These are phyloP conservation scores for Ctenochaetus hawaiiensis DNA, from an alignment of 2,797 vertebrate species.

Conservation along the genomic window DNA sequence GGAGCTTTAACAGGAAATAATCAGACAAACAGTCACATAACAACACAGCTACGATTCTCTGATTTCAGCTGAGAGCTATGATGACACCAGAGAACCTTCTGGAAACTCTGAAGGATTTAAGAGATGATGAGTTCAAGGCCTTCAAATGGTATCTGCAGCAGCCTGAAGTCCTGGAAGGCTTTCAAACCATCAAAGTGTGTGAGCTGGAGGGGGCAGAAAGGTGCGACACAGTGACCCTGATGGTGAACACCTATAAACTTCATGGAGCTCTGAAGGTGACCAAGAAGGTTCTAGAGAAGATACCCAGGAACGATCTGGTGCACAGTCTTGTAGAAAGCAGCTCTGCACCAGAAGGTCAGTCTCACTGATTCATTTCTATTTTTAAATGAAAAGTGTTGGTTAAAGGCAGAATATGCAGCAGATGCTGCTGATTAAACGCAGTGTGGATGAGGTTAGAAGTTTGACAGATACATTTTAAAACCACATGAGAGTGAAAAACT, in stretches of 20 bases:
- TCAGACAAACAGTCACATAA: too few species aligned
- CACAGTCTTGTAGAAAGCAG: neutral
- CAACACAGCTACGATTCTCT: too few species aligned
- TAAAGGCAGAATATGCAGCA: too few species aligned
- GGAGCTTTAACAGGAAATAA: too few species aligned
- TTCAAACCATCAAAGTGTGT: accelerated
- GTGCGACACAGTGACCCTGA: neutral
- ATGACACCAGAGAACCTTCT: neutral
- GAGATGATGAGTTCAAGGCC: accelerated
- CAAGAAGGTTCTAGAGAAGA: slow-evolving; percentile 6
- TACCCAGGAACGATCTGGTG: neutral
- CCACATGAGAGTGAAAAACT: too few species aligned
- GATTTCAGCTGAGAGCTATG: neutral
- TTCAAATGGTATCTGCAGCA: slow-evolving; percentile 4
- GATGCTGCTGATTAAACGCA: too few species aligned
- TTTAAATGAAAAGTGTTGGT: too few species aligned
- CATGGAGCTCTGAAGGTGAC: slow-evolving; percentile 3
- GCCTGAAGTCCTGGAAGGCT: neutral
- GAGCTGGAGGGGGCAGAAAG: neutral
- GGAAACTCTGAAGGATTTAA: neutral
- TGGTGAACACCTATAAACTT: neutral
- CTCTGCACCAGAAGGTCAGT: slow-evolving; percentile 16
- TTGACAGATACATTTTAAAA: too few species aligned
- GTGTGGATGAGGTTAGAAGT: too few species aligned
- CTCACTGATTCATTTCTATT: too few species aligned